Evolutionary conservation across 1,140 invertebrate species (phyloP).

Genomic region (Apocrypta bakeri): DNA sequence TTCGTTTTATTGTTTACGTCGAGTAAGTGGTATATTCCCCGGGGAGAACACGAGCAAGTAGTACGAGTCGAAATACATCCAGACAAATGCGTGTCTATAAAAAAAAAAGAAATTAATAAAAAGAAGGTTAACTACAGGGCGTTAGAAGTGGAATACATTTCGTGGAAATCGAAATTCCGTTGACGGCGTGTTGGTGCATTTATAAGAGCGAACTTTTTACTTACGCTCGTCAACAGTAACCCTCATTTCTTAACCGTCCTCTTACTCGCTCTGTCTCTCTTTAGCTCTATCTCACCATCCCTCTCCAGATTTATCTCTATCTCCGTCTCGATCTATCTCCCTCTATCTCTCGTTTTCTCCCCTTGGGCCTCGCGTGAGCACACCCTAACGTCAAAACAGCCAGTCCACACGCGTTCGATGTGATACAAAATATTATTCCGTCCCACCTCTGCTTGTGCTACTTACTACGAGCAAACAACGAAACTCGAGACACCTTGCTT

Average conservation of each 20-base stretch:
- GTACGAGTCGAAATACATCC: conserved; percentile 25
- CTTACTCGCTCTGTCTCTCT: background rate
- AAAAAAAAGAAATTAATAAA: background rate
- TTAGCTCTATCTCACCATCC: background rate
- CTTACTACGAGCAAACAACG: background rate
- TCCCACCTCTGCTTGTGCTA: background rate
- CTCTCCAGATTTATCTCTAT: conserved; percentile 28
- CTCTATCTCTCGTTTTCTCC: background rate
- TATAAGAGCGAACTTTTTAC: too few relatives aligned
- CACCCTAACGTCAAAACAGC: background rate
- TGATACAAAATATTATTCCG: background rate
- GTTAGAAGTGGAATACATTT: too few relatives aligned
- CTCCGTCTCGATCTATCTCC: background rate
- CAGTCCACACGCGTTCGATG: background rate
- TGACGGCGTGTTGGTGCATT: too few relatives aligned
- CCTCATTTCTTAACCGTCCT: conserved; percentile 24
- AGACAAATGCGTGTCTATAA: background rate
- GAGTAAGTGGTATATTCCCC: background rate
- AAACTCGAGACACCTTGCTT: background rate
- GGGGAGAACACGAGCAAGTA: background rate
- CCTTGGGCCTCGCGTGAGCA: background rate
- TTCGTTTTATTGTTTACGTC: too few relatives aligned
- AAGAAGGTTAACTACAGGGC: too few relatives aligned
- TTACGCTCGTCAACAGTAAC: too few relatives aligned
- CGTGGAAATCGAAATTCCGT: too few relatives aligned